Evolutionary conservation across 2,888 invertebrate genomes (phyloP).

Genomic region (Mechanitis mazaeus): DNA sequence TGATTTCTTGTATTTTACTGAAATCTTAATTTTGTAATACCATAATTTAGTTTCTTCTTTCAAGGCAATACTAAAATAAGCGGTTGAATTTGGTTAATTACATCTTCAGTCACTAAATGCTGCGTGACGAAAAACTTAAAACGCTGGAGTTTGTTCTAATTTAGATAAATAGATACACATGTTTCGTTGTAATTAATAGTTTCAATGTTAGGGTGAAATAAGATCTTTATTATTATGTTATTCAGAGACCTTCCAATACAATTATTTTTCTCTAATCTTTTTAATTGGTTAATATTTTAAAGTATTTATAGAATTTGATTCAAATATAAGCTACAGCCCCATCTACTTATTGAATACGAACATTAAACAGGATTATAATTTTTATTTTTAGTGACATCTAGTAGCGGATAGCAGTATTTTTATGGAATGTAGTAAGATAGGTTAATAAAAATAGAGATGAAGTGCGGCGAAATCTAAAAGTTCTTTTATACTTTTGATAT

Average conservation of each 20-base stretch:
- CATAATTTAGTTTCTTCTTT: neutral
- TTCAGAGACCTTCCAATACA: no score
- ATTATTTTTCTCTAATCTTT: no score
- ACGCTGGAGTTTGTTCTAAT: conserved; percentile 40
- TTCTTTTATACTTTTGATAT: neutral
- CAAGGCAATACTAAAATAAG: neutral
- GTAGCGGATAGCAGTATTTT: conserved; percentile 12
- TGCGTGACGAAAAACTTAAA: conserved; percentile 19
- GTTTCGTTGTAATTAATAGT: conserved; percentile 46
- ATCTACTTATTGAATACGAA: no score
- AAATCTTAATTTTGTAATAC: neutral
- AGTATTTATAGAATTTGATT: no score
- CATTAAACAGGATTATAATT: no score
- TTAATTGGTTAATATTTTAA: no score
- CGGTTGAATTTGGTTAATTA: conserved; percentile 13
- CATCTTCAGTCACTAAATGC: conserved; percentile 35
- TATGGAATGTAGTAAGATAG: neutral
- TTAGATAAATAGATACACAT: conserved; percentile 49
- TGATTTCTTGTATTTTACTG: neutral
- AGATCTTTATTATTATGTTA: no score
- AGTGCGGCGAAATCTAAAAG: conserved; percentile 18
- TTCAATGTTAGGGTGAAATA: conserved; percentile 23
- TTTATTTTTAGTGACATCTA: conserved; percentile 13
- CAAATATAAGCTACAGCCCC: no score
- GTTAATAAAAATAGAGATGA: conserved; percentile 14